These are phyloP conservation scores for Eulemur rufifrons DNA, from an alignment of 2,113 vertebrate genomes.

Conservation along the genomic window DNA sequence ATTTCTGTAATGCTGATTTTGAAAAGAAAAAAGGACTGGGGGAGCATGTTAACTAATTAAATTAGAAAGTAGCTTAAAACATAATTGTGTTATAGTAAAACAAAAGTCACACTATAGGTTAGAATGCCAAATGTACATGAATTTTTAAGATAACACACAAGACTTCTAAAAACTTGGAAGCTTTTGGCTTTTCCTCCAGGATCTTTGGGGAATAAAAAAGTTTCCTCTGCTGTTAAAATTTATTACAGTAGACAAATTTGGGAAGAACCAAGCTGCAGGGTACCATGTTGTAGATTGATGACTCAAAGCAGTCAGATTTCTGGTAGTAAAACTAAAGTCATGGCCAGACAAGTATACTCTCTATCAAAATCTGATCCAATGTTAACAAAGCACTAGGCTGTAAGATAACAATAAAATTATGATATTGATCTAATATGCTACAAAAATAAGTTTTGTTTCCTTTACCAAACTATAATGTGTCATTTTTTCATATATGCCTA, in stretches of 20 bases:
- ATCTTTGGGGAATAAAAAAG: neutral
- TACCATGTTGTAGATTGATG: neutral
- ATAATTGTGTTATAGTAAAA: neutral
- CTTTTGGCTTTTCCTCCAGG: neutral
- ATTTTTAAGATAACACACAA: constrained; percentile 24
- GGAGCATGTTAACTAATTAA: constrained; percentile 1
- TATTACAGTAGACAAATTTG: constrained; percentile 5
- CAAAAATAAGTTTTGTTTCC: constrained; percentile 42
- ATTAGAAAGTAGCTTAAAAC: constrained; percentile 1
- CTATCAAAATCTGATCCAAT: neutral
- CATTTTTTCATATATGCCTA: neutral
- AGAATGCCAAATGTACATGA: neutral
- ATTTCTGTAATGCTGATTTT: neutral
- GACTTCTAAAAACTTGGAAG: neutral
- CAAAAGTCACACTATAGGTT: neutral
- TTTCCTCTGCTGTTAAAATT: constrained; percentile 18
- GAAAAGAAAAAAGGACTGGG: neutral
- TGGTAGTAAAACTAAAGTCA: constrained; percentile 21
- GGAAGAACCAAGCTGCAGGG: neutral
- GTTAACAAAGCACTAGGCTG: neutral
- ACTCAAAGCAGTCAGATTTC: neutral
- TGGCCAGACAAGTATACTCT: neutral
- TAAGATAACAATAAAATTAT: neutral
- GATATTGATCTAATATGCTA: neutral
- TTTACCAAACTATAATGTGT: neutral